phyloP scores from a whole-genome alignment of 2,888 invertebrate species.

The Neoitamus cyanurus region DNA sequence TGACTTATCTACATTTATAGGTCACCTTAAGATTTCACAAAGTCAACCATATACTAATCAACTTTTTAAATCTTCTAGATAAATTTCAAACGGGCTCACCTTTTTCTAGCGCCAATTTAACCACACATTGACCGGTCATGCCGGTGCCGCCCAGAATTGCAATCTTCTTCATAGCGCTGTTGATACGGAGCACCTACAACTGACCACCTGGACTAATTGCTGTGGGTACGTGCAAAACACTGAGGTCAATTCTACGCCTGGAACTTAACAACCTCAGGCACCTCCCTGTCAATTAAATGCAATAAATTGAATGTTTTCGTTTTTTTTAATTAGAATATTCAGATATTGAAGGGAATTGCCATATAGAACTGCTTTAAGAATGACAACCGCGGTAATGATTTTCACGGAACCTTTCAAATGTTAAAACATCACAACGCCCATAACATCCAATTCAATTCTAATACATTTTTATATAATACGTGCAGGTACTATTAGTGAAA shows the following conservation, averaged over 20 bases:
- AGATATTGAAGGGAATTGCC: neutral
- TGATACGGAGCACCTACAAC: neutral
- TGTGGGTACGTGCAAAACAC: neutral
- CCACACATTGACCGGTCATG: constrained; percentile 81
- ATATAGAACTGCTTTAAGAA: neutral
- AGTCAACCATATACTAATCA: no score
- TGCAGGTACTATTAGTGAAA: neutral
- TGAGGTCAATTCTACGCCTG: neutral
- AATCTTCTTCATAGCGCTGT: constrained; percentile 75
- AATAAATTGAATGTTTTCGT: neutral
- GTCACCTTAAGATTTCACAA: no score
- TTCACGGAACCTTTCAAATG: neutral
- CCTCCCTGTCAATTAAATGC: neutral
- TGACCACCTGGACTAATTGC: neutral
- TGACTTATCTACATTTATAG: no score
- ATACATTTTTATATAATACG: neutral
- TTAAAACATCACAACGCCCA: neutral
- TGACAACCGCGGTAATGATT: neutral
- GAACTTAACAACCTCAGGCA: neutral
- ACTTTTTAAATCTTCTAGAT: no score
- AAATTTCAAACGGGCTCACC: constrained; percentile 69
- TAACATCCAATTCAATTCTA: neutral
- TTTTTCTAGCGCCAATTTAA: constrained; percentile 80
- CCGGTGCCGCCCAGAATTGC: constrained; percentile 88
- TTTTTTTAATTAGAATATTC: neutral